These are phyloP conservation scores for Amphiura filiformis DNA, from an alignment of 35 echinoderm and acorn worm genomes.

Conservation along the genomic window DNA sequence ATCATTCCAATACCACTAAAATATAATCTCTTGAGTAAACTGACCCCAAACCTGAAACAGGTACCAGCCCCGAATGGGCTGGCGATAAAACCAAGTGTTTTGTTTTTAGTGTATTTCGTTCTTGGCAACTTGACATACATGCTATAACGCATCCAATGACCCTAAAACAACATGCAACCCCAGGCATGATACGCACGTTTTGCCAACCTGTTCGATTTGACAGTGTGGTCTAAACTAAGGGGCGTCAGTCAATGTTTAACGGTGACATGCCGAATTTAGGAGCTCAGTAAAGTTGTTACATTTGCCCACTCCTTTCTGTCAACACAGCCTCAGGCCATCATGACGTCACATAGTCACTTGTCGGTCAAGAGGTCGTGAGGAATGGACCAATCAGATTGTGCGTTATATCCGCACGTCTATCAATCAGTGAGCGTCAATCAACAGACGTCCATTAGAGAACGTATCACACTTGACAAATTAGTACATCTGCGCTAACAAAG, in stretches of 20 bases:
- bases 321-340: constrained; percentile 24
- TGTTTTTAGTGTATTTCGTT: too few species aligned
- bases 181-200: too few species aligned
- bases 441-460: constrained; percentile 56
- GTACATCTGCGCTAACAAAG: constrained; percentile 61
- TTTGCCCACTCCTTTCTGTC: constrained; percentile 48
- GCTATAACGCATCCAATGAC: too few species aligned
- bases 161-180: too few species aligned
- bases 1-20: too few species aligned
- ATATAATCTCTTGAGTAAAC: too few species aligned
- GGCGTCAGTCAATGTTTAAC: background rate
- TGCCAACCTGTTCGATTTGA: too few species aligned
- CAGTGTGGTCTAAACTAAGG: constrained; percentile 1
- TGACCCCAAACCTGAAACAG: too few species aligned
- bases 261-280: background rate
- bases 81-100: too few species aligned
- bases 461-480: constrained; percentile 57
- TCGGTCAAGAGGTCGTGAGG: constrained; percentile 38
- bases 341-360: constrained; percentile 56
- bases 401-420: constrained; percentile 2
- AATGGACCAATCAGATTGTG: constrained; percentile 11
- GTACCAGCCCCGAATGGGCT: too few species aligned
- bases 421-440: constrained; percentile 60
- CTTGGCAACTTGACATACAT: too few species aligned
- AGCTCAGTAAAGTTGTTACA: constrained; percentile 39